Evolutionary conservation across 2,797 vertebrate species (phyloP).

Genomic region (Scolopax bukidnonensis): DNA sequence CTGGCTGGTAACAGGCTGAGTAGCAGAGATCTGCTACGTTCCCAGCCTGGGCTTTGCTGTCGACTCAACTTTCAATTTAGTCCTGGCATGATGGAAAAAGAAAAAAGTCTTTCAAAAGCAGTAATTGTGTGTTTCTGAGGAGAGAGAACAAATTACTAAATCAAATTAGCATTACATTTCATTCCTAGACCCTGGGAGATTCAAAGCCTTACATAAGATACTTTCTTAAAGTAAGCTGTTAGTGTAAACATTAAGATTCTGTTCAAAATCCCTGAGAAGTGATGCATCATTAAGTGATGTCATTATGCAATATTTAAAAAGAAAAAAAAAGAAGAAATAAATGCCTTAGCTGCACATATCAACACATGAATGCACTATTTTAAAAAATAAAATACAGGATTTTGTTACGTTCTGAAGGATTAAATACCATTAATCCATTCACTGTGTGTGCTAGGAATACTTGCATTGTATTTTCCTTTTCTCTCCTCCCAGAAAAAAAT

Average conservation of each 20-base stretch:
- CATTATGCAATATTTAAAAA: background rate
- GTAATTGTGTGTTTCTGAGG: constrained; percentile 50
- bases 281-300: background rate
- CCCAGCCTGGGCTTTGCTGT: constrained; percentile 21
- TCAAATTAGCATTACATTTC: constrained; percentile 70
- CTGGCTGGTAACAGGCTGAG: background rate
- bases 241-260: constrained; percentile 36
- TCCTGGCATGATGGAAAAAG: constrained; percentile 11
- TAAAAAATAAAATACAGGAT: background rate
- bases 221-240: constrained; percentile 54
- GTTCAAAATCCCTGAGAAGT: constrained; percentile 38
- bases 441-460: background rate
- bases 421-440: background rate
- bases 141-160: constrained; percentile 69
- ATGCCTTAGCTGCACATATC: background rate
- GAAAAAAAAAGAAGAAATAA: background rate
- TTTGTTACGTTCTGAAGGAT: background rate
- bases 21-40: background rate
- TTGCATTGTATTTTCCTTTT: constrained; percentile 1
- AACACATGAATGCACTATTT: background rate
- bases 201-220: constrained; percentile 59
- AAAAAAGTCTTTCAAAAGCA: constrained; percentile 60
- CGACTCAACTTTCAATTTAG: constrained; percentile 57
- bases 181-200: constrained; percentile 54
- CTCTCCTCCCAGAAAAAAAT: background rate